phyloP scores from a whole-genome alignment of 2,113 vertebrate genomes.

The Atractosteus spatula region DNA sequence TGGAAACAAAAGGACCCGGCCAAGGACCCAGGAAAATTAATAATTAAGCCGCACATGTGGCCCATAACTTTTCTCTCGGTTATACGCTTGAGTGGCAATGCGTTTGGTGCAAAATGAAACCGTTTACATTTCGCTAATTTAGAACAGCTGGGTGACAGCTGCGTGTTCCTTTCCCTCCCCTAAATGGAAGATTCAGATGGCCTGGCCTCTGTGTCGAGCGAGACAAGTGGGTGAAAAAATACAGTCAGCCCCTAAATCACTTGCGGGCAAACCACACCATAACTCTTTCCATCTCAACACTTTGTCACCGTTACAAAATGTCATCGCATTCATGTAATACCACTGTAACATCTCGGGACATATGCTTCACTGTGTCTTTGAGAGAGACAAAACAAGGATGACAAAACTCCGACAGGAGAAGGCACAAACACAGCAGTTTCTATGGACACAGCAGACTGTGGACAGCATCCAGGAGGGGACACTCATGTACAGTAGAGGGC shows the following conservation, averaged over 20 bases:
- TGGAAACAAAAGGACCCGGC: not conserved
- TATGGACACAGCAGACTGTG: too few relatives aligned
- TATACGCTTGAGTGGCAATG: constrained; percentile 22
- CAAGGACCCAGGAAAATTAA: not conserved
- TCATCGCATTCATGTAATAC: too few relatives aligned
- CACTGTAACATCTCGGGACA: too few relatives aligned
- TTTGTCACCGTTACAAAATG: too few relatives aligned
- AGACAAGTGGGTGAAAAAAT: not conserved
- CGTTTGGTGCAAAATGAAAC: constrained; percentile 16
- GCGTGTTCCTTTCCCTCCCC: constrained; percentile 3
- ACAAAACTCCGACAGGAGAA: too few relatives aligned
- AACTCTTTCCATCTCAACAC: not conserved
- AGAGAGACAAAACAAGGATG: too few relatives aligned
- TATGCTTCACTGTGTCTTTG: too few relatives aligned
- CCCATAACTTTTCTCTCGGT: constrained; percentile 24
- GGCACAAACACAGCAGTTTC: too few relatives aligned
- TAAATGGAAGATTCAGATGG: constrained; percentile 6
- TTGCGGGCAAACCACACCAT: not conserved
- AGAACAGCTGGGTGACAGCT: constrained; percentile 24
- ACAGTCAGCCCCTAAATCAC: not conserved
- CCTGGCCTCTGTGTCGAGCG: not conserved
- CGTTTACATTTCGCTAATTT: constrained; percentile 28
- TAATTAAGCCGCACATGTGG: constrained; percentile 21
- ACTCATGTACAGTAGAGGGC: too few relatives aligned
- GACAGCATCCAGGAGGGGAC: too few relatives aligned